phyloP scores from a whole-genome alignment of 2,113 vertebrate species.

The Grammomys surdaster region DNA sequence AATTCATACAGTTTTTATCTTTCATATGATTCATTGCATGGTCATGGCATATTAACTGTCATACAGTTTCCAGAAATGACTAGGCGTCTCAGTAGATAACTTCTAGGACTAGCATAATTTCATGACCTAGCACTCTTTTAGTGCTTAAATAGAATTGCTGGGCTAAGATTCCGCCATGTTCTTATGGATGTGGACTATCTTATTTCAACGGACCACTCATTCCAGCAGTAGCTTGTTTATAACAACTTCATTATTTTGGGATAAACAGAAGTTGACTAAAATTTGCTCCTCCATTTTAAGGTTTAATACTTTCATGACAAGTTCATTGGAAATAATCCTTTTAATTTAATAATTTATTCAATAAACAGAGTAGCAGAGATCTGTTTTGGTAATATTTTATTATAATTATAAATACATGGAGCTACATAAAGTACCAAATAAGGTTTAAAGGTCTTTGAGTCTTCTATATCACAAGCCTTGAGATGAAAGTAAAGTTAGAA shows the following conservation, averaged over 20 bases:
- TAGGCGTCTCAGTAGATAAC: background rate
- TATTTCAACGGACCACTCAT: background rate
- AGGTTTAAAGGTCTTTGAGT: background rate
- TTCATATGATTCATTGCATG: background rate
- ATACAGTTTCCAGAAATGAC: background rate
- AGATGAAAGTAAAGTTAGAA: background rate
- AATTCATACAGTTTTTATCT: slow-evolving; percentile 1
- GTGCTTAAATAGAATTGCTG: background rate
- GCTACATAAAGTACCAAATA: background rate
- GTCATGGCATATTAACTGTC: background rate
- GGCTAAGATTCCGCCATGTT: background rate
- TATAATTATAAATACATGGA: background rate
- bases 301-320: background rate
- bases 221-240: background rate
- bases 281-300: background rate
- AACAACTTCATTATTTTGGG: background rate
- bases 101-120: background rate
- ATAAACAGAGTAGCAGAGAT: background rate
- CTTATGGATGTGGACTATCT: background rate
- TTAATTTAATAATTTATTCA: background rate
- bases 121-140: background rate
- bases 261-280: background rate
- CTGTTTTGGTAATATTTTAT: slow-evolving; percentile 5
- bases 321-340: background rate
- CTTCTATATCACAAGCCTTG: background rate